These are phyloP conservation scores for Xylocopa sonorina DNA, from an alignment of 1,140 invertebrate species.

Conservation along the genomic window DNA sequence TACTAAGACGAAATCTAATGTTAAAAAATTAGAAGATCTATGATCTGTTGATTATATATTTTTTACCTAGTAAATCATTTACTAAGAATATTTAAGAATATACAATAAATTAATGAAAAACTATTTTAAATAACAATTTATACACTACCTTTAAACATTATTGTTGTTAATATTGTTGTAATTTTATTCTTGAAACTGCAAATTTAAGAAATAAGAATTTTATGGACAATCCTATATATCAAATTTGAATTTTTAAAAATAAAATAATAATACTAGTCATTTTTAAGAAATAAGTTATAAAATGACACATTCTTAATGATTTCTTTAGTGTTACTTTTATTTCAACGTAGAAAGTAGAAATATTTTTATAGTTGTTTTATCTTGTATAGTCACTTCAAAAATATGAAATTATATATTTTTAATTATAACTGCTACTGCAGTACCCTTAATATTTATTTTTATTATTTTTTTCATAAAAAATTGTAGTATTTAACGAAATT, in stretches of 20 bases:
- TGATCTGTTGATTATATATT: conserved; percentile 45
- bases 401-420: background rate
- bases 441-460: background rate
- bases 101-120: conserved; percentile 6
- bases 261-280: background rate
- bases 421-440: background rate
- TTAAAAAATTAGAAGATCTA: conserved; percentile 36
- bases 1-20: conserved; percentile 47
- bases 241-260: background rate
- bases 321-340: background rate
- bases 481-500: background rate
- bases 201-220: no score
- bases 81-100: conserved; percentile 4
- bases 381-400: conserved; percentile 1
- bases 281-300: background rate
- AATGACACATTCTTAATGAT: background rate
- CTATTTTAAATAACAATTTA: background rate
- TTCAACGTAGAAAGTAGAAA: background rate
- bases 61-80: background rate
- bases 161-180: no score
- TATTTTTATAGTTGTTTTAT: background rate
- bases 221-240: background rate
- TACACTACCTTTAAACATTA: no score
- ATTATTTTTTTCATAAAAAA: background rate
- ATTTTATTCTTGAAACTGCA: no score